A percentile compares a stretch with the other conserved stretches of the same genome.
These are phyloP conservation scores for Coenonympha glycerion DNA, from an alignment of 2,888 invertebrate genomes.

Conservation along the genomic window DNA sequence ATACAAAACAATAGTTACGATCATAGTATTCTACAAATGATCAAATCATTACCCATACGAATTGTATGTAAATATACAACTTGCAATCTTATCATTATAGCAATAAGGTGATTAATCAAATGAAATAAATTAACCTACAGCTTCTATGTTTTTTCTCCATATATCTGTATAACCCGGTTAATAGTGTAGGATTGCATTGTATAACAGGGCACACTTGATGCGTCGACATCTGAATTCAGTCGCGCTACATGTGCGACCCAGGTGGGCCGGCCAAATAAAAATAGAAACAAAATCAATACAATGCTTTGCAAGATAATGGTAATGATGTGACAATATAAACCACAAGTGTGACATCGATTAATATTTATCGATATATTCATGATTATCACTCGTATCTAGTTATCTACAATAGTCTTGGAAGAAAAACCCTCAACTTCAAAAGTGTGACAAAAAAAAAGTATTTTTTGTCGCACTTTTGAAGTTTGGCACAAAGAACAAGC, in stretches of 20 bases:
- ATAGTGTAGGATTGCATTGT: conserved; percentile 10
- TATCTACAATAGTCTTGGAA: too few relatives aligned
- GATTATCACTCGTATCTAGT: too few relatives aligned
- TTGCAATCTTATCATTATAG: background rate
- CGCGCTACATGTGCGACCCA: conserved; percentile 37
- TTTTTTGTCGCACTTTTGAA: too few relatives aligned
- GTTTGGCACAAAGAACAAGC: too few relatives aligned
- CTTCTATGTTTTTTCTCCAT: conserved; percentile 15
- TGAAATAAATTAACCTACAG: background rate
- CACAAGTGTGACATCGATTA: background rate
- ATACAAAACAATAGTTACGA: background rate
- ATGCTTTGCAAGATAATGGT: conserved; percentile 44
- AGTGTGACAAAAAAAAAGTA: too few relatives aligned
- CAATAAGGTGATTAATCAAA: background rate
- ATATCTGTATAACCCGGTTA: conserved; percentile 17
- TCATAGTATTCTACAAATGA: too few relatives aligned
- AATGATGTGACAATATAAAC: conserved; percentile 33
- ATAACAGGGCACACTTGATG: conserved; percentile 10
- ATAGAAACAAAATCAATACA: conserved; percentile 62
- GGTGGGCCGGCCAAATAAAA: conserved; percentile 50
- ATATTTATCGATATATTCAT: background rate
- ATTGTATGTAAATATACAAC: background rate
- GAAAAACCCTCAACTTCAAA: too few relatives aligned
- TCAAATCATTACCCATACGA: too few relatives aligned
- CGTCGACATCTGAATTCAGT: conserved; percentile 24